phyloP scores from a whole-genome alignment of 1,140 invertebrate species.

The Melipona quadrifasciata region DNA sequence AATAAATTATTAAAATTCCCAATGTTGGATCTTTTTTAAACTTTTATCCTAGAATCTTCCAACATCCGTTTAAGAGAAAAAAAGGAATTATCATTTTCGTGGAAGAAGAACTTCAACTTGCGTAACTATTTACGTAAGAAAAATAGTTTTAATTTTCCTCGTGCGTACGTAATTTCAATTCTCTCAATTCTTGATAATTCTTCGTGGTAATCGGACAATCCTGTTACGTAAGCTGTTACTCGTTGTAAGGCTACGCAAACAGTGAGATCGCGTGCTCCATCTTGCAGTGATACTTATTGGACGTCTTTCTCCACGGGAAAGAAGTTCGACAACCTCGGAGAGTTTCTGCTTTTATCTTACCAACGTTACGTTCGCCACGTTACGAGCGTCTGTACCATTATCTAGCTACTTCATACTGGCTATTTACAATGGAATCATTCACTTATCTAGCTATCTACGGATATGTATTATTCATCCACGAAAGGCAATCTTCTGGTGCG shows the following conservation, averaged over 20 bases:
- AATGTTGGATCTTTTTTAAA: background rate
- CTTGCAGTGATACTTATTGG: background rate
- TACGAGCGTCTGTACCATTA: background rate
- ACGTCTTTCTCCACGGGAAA: background rate
- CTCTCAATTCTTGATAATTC: background rate
- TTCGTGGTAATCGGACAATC: background rate
- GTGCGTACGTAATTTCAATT: background rate
- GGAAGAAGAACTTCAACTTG: too few species aligned
- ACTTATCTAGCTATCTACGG: background rate
- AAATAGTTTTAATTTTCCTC: background rate
- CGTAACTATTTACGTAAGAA: background rate
- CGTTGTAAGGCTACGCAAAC: background rate
- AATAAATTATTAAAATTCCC: too few species aligned
- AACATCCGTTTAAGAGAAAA: background rate
- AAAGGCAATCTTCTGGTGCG: too few species aligned
- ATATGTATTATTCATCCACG: conserved; percentile 37
- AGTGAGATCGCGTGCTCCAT: background rate
- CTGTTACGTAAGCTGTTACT: background rate
- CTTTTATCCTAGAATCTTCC: background rate
- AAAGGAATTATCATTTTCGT: too few species aligned
- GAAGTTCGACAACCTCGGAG: conserved; percentile 30
- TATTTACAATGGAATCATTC: conserved; percentile 14
- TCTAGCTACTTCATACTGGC: background rate
- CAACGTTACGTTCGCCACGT: background rate
- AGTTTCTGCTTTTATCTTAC: background rate